Conservation (phyloP, 2,888 invertebrate species). For the Girardia tigrina region DNA sequence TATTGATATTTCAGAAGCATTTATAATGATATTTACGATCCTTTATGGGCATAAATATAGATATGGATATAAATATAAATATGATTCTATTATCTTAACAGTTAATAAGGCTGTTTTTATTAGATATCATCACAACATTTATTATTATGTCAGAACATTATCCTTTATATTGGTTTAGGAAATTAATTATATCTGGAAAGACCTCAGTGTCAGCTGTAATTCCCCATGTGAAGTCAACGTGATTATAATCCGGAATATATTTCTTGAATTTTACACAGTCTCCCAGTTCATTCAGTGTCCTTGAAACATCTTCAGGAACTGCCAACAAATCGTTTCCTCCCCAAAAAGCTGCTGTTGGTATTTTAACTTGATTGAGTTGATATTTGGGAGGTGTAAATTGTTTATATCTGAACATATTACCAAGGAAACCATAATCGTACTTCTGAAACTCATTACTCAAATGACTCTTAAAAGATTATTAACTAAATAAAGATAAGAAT, state of each 20-base stretch:
- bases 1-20: too few relatives aligned
- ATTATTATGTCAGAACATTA: too few relatives aligned
- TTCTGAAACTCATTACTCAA: conserved; percentile 54
- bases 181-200: conserved; percentile 43
- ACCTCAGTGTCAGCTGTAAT: conserved; percentile 45
- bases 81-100: too few relatives aligned
- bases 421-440: conserved; percentile 59
- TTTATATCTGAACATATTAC: conserved; percentile 51
- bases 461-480: background rate
- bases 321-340: conserved; percentile 64
- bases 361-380: conserved; percentile 41
- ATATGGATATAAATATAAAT: too few relatives aligned
- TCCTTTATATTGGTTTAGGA: conserved; percentile 33
- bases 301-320: conserved; percentile 28
- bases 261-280: background rate
- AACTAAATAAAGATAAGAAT: background rate
- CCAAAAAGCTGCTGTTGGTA: conserved; percentile 57
- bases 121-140: too few relatives aligned
- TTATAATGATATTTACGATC: too few relatives aligned
- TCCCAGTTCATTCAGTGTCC: conserved; percentile 21
- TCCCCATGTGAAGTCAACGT: conserved; percentile 52
- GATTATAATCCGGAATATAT: conserved; percentile 44
- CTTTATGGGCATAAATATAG: too few relatives aligned
- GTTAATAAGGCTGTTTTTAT: too few relatives aligned
- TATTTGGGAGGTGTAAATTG: conserved; percentile 48